Evolutionary conservation across 1,140 invertebrate genomes (phyloP).

Genomic region (Drosophila cardini): DNA sequence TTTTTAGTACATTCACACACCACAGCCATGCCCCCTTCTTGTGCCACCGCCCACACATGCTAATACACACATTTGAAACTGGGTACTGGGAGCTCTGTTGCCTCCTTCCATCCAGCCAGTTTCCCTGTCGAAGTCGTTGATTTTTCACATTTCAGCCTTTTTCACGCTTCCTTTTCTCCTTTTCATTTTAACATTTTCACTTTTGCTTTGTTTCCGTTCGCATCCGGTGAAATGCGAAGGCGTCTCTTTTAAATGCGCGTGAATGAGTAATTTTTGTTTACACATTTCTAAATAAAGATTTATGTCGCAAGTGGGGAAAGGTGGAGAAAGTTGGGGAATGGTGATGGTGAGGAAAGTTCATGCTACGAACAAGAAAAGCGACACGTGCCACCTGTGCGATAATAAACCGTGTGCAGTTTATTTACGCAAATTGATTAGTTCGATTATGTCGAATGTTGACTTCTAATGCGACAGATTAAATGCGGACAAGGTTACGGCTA

Average conservation of each 20-base stretch:
- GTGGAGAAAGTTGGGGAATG: background rate
- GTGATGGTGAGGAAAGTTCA: background rate
- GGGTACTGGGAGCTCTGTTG: background rate
- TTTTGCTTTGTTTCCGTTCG: constrained; percentile 35
- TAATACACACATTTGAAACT: constrained; percentile 66
- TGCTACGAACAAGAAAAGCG: constrained; percentile 13
- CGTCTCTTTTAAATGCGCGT: constrained; percentile 53
- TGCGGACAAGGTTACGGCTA: background rate
- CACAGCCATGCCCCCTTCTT: background rate
- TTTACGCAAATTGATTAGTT: constrained; percentile 82
- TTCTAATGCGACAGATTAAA: constrained; percentile 23
- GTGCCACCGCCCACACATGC: constrained; percentile 57
- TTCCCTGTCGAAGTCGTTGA: constrained; percentile 70
- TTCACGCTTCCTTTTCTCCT: constrained; percentile 49
- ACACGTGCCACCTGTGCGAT: constrained; percentile 65
- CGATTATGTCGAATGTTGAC: constrained; percentile 56
- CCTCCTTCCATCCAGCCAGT: constrained; percentile 23
- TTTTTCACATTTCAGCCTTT: constrained; percentile 81
- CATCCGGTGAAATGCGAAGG: constrained; percentile 1
- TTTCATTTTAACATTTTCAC: constrained; percentile 2
- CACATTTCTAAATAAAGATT: constrained; percentile 83
- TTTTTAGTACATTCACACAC: constrained; percentile 33
- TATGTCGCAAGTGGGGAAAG: constrained; percentile 59
- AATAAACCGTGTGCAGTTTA: constrained; percentile 78
- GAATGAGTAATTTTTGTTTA: constrained; percentile 83